These are phyloP conservation scores for Cephus pulcher DNA, from an alignment of 2,888 invertebrate genomes.

Conservation along the genomic window DNA sequence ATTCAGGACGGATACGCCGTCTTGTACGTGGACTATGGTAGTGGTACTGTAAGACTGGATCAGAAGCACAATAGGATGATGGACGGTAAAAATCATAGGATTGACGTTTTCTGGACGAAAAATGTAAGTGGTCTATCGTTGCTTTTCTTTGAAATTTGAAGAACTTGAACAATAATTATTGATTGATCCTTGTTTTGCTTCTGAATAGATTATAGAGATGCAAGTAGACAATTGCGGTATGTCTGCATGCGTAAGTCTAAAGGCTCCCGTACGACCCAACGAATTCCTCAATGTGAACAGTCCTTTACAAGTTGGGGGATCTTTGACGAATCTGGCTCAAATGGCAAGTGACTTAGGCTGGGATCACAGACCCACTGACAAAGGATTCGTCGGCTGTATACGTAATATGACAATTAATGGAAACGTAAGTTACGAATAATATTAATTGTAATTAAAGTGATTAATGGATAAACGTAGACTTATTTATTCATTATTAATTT, in stretches of 20 bases:
- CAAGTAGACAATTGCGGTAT: constrained; percentile 81
- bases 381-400: constrained; percentile 89
- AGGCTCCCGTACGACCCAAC: constrained; percentile 77
- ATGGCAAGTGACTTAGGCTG: constrained; percentile 76
- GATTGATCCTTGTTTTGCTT: neutral
- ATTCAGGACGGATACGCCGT: constrained; percentile 85
- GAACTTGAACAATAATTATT: neutral
- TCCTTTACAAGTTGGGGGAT: constrained; percentile 88
- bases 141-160: neutral
- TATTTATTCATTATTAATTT: neutral
- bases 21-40: constrained; percentile 88
- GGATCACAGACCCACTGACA: constrained; percentile 76
- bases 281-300: constrained; percentile 86
- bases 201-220: constrained; percentile 74
- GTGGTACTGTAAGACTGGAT: constrained; percentile 78
- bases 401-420: constrained; percentile 90
- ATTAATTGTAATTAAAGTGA: neutral
- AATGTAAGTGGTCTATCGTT: constrained; percentile 54
- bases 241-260: constrained; percentile 78
- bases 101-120: constrained; percentile 74
- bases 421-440: constrained; percentile 66
- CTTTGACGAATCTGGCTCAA: constrained; percentile 74
- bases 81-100: constrained; percentile 87
- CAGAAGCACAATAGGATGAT: constrained; percentile 79
- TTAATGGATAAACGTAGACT: neutral